Percentiles rank a stretch among this genome's conserved stretches.
phyloP scores from a whole-genome alignment of 1,140 invertebrate genomes.

The Steinernema khuongi region DNA sequence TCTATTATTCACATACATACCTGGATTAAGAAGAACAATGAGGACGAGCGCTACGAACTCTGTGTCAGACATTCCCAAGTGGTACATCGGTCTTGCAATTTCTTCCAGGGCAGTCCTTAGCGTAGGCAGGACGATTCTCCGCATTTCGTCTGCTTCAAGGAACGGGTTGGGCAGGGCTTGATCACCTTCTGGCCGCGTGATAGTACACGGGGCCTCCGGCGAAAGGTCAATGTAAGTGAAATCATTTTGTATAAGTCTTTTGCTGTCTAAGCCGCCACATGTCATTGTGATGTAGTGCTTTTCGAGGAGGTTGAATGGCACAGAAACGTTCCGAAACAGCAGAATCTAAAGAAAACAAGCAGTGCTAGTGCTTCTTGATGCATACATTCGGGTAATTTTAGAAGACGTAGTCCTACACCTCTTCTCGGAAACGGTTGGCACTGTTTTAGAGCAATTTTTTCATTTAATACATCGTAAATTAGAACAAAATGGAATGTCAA shows the following conservation, averaged over 20 bases:
- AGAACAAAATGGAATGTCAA: not conserved
- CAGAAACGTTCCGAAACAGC: conserved; percentile 24
- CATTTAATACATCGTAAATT: not conserved
- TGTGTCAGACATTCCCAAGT: conserved; percentile 29
- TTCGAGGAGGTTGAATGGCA: conserved; percentile 26
- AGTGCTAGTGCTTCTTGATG: not conserved
- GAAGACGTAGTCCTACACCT: not conserved
- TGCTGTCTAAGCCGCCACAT: conserved; percentile 17
- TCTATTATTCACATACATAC: too few species aligned
- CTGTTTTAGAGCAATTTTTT: not conserved
- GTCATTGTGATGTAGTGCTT: conserved; percentile 34
- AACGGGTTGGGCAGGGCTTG: conserved; percentile 11
- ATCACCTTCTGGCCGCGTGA: conserved; percentile 25
- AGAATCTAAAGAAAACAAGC: conserved; percentile 23
- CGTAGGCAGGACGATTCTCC: not conserved
- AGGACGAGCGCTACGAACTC: conserved; percentile 28
- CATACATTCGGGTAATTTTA: not conserved
- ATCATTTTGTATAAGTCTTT: conserved; percentile 26
- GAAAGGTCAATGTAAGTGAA: conserved; percentile 23
- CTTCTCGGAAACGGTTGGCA: not conserved
- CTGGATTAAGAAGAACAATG: conserved; percentile 30
- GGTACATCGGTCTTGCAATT: conserved; percentile 24
- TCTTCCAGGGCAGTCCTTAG: conserved; percentile 6
- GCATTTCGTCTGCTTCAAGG: not conserved
- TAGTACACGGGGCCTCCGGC: not conserved